Evolutionary conservation across 2,797 vertebrate species (phyloP), one percentile per base, ranked within the genome.

Genomic region (Coreius guichenoti): DNA sequence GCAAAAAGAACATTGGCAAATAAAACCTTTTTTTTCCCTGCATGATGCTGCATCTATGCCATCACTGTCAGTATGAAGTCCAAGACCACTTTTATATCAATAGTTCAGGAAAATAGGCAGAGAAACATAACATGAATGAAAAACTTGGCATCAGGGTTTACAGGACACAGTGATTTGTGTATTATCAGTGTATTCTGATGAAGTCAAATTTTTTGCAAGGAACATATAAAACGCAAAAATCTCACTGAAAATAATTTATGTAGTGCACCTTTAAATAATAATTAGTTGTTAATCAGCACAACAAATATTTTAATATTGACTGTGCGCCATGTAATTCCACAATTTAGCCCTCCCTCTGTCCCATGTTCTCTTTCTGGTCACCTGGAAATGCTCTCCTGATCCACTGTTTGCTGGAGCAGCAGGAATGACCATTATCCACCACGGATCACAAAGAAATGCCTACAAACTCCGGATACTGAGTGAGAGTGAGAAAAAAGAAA

Each of bases 341-440:
- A 49, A 19, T 21, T 56, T 77, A 14, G 21, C 45, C 63, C 56
- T 69, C 26, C 2, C 33, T 17, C 36, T 67, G 16, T 56, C n/a
- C 8, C n/a, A 26, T 33, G 39, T 5, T 74, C 47, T n/a, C 26
- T 77, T 80, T 70, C 47, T 73, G 63, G 82, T 86, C 87, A 88
- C 83, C 87, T 88, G 87, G 87, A 88, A 88, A 86, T 88, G 80
- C 80, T 86, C 81, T 88, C 84, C 80, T 80, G 84, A 83, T 75
- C 80, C 47, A 49, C 58, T 56, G 87, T 81, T 73, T 76, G 69
- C 75, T 11, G 69, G 83, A 86, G 87, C 87, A 88, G 80, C 87
- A 88, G 87, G 87, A 88, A 88, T 88, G 84, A 82, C 68, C 76
- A 88, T 88, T 86, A 88, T 86, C 80, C 75, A 61, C 36, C 80